Percentiles rank a stretch among this genome's conserved stretches.
Evolutionary conservation across 2,888 invertebrate genomes (phyloP).

Genomic region (Argyresthia goedartella): DNA sequence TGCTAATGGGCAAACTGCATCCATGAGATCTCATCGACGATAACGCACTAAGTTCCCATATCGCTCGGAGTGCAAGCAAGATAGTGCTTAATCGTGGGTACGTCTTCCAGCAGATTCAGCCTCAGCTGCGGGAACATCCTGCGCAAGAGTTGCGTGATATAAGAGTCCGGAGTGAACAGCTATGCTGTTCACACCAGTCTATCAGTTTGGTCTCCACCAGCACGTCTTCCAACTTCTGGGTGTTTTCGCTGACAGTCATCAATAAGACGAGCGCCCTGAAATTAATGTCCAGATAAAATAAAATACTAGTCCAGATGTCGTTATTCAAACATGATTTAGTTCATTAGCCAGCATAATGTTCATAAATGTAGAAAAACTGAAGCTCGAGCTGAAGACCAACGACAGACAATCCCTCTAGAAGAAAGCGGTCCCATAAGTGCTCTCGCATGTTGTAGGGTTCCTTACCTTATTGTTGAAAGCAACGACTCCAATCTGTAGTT

Average conservation of each 20-base stretch:
- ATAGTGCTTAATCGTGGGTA: background rate
- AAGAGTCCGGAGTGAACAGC: background rate
- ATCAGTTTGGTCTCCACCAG: constrained; percentile 4
- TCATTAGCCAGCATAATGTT: no score
- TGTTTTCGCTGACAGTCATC: background rate
- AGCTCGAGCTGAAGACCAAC: no score
- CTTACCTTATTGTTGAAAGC: constrained; percentile 6
- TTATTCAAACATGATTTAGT: no score
- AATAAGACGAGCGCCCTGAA: constrained; percentile 7
- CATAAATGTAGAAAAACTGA: no score
- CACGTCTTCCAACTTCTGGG: constrained; percentile 5
- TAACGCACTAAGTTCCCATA: background rate
- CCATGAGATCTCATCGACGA: no score
- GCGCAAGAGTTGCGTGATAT: background rate
- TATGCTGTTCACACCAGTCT: constrained; percentile 4
- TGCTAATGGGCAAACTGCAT: no score
- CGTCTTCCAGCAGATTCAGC: background rate
- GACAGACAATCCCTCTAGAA: no score
- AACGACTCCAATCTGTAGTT: constrained; percentile 6
- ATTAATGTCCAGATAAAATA: background rate
- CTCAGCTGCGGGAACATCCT: background rate
- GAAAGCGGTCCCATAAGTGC: no score
- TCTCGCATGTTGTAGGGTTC: background rate
- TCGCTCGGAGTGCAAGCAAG: background rate
- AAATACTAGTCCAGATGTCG: background rate